Base-by-base conservation (phyloP, 2,888 invertebrate species). In the Drosophila fulvimacula region DNA sequence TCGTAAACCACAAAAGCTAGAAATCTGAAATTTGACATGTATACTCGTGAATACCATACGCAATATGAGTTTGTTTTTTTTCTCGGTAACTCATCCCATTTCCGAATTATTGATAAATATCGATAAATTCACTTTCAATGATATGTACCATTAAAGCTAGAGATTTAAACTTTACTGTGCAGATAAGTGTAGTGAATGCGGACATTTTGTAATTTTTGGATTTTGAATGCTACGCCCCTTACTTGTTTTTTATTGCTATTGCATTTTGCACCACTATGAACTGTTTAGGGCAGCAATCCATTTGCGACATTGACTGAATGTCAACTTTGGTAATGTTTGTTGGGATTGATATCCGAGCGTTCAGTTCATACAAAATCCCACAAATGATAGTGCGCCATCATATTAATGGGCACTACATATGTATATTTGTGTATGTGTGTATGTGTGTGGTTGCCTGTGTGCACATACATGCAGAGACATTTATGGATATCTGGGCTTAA, bases 321-420 rank as follows among this genome's bases (percentile, higher is more conserved):
- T 65, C 69, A 76, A 64, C 64, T 72, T 30, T 5, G 62, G 46
- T 53, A 77, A 77, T 77, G 62, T 48, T 56, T 60, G 58, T 48
- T 73, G 57, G 51, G 63, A 68, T 57, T 58, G 73, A 27, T 51
- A 56, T 74, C 41, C 51, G 52, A 52, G 32, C 59, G 52, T 38
- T 39, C 42, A 52, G 36, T 36, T 17, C 53, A 49, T 52, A 62
- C 51, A 49, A 52, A 56, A 55, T 69, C 55, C 60, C 51, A 69
- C 64, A 65, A 32, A 38, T 21, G 51, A 36, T 69, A 61, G 82
- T 79, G 82, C 76, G 21, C 30, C 57, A 72, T 63, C 65, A 78
- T 81, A 72, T 70, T 81, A 82, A 81, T 81, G 87, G 82, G 57
- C 36, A 46, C 32, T 53, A 56, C 66, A 41, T 39, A 51, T 46